Base-by-base conservation (phyloP, 2,113 vertebrate genomes). In the Cromileptes altivelis region DNA sequence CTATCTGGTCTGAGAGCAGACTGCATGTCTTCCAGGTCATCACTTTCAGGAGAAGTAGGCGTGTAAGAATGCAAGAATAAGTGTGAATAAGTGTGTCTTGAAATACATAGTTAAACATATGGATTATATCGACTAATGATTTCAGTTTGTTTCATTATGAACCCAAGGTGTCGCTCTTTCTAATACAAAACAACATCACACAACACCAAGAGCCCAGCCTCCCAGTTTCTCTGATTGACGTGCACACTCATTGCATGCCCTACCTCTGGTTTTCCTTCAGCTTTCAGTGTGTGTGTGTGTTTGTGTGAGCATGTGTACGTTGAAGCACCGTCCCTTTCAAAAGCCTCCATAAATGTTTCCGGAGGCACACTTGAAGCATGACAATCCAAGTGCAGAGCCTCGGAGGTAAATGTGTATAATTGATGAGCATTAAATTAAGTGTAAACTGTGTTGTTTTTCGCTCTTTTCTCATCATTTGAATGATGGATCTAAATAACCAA, bases 351-450 rank as follows among this genome's bases (percentile, higher is more conserved):
- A 82, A 80, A 71, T 58, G 79, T 80, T 80, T 81, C 87, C 19
- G 72, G 75, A 86, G 70, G 73, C 68, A 19, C 68, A 42, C 6
- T 62, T 50, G 19, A 76, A 70, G 85, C 68, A 17, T 88, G 88
- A 81, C 70, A 75, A 4, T 82, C 65, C 47, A 23, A 71, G 70
- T 61, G 86, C 76, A 37, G 68, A 47, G 65, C 83, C 87, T 85
- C 1, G 25, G 71, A 88, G 88, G 82, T 76, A 52, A 80, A 87
- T 73, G 80, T 91, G 79, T 75, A 90, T 93, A 93, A 94, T 89
- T 90, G 57, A 93, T 91, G 78, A 94, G 80, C 79, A 89, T 62
- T 57, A 84, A 87, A 89, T 92, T 75, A 85, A 84, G 87, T 88
- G 70, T 93, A 62, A 81, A 65, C 40, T 17, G 50, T 89, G 90